Conservation (phyloP, 1,140 invertebrate species). For the Leptopilina boulardi region DNA sequence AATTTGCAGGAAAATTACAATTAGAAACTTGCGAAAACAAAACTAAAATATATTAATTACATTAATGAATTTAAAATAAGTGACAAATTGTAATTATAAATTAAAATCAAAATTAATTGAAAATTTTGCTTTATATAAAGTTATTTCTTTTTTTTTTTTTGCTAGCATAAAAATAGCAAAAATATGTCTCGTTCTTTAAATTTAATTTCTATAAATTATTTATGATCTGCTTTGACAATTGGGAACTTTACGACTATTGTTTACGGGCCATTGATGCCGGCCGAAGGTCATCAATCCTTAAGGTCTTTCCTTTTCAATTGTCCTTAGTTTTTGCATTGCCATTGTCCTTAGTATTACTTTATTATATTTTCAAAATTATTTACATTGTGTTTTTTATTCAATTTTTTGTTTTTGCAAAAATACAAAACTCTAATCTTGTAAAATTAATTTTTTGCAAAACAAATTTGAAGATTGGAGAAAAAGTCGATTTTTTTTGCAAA, state of each 20-base stretch:
- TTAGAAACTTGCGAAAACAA: no score
- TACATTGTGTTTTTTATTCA: background rate
- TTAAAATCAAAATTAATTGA: no score
- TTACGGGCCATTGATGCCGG: conserved; percentile 25
- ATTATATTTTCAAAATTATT: background rate
- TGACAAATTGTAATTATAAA: no score
- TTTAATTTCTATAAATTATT: conserved; percentile 2
- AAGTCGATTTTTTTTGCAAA: no score
- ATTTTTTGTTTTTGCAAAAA: background rate
- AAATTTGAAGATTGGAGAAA: no score
- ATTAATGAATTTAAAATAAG: no score
- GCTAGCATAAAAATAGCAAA: background rate
- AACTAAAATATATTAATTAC: no score
- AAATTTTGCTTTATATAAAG: no score
- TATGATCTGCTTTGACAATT: background rate
- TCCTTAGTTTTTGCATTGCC: conserved; percentile 15
- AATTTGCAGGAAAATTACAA: background rate
- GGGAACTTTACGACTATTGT: conserved; percentile 30
- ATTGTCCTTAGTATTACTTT: background rate
- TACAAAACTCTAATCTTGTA: background rate
- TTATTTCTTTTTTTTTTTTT: background rate
- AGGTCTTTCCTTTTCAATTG: conserved; percentile 8
- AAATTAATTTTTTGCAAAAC: background rate
- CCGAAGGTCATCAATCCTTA: conserved; percentile 25
- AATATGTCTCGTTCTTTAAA: background rate